Evolutionary conservation across 2,888 invertebrate genomes (phyloP).

Genomic region (Thecocarcelia acutangulata): DNA sequence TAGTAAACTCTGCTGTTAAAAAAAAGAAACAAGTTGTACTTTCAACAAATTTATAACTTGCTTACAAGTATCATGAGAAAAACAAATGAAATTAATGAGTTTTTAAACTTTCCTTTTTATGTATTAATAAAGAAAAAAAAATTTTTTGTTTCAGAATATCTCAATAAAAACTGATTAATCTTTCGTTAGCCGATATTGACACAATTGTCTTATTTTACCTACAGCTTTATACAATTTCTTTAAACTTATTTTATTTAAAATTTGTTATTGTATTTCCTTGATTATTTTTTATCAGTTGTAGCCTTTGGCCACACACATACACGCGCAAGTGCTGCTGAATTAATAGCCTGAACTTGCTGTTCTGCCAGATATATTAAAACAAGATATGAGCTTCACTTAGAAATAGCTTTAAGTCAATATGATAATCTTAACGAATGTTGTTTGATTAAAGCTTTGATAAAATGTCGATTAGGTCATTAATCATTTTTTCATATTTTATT

Average conservation of each 20-base stretch:
- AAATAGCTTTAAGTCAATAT: slow-evolving; percentile 17
- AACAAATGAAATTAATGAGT: too few species aligned
- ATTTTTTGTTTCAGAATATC: background rate
- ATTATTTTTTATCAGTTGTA: slow-evolving; percentile 55
- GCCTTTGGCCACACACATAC: slow-evolving; percentile 47
- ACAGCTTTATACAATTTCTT: slow-evolving; percentile 34
- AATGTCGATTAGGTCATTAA: slow-evolving; percentile 64
- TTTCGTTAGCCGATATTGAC: slow-evolving; percentile 18
- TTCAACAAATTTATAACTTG: too few species aligned
- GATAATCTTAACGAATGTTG: slow-evolving; percentile 50
- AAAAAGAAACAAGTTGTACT: too few species aligned
- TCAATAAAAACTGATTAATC: slow-evolving; percentile 19
- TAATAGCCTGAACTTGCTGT: slow-evolving; percentile 58
- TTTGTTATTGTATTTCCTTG: slow-evolving; percentile 6
- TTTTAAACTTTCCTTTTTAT: too few species aligned
- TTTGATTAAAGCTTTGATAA: slow-evolving; percentile 58
- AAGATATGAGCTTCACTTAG: slow-evolving; percentile 24
- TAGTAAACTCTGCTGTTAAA: too few species aligned
- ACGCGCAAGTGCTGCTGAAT: slow-evolving; percentile 15
- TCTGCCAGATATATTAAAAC: slow-evolving; percentile 50
- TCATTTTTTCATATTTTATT: slow-evolving; percentile 45
- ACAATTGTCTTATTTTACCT: slow-evolving; percentile 27
- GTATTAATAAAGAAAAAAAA: slow-evolving; percentile 1
- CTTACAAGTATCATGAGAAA: too few species aligned
- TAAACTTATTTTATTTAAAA: background rate